Percentiles rank a stretch among this genome's conserved stretches.
phyloP scores from a whole-genome alignment of 2,113 vertebrate species.

The Polypterus senegalus region DNA sequence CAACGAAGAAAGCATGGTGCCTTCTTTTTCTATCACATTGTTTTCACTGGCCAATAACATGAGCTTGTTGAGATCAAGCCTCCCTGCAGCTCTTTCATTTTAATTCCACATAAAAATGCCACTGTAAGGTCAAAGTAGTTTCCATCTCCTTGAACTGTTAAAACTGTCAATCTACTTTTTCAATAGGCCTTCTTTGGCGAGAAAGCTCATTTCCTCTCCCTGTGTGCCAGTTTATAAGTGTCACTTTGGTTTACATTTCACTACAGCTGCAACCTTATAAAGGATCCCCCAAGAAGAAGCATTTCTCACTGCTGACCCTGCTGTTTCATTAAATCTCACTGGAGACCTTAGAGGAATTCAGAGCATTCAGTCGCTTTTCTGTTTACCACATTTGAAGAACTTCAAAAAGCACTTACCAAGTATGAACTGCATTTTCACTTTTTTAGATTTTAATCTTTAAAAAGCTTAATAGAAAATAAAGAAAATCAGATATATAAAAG shows the following conservation, averaged over 20 bases:
- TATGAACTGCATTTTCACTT: no score
- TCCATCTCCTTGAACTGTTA: conserved; percentile 40
- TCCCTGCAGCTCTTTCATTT: no score
- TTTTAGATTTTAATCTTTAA: no score
- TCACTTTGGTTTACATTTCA: conserved; percentile 49
- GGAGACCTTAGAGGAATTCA: conserved; percentile 12
- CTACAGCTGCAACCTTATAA: conserved; percentile 25
- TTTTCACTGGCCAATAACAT: no score
- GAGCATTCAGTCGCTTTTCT: no score
- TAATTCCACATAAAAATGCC: neutral
- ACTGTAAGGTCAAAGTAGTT: conserved; percentile 38
- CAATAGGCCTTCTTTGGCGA: conserved; percentile 33
- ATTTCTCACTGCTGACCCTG: conserved; percentile 21
- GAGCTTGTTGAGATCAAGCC: no score
- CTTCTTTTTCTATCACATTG: no score
- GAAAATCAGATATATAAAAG: no score
- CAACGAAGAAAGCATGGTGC: no score
- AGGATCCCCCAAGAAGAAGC: conserved; percentile 25
- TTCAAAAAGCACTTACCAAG: no score
- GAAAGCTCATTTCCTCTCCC: conserved; percentile 38
- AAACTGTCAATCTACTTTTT: conserved; percentile 46
- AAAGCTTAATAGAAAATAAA: no score
- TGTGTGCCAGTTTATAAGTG: conserved; percentile 36
- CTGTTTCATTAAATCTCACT: conserved; percentile 36
- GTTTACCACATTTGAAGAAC: no score